These are phyloP conservation scores for Tautogolabrus adspersus DNA, from an alignment of 2,113 vertebrate genomes.

Conservation along the genomic window DNA sequence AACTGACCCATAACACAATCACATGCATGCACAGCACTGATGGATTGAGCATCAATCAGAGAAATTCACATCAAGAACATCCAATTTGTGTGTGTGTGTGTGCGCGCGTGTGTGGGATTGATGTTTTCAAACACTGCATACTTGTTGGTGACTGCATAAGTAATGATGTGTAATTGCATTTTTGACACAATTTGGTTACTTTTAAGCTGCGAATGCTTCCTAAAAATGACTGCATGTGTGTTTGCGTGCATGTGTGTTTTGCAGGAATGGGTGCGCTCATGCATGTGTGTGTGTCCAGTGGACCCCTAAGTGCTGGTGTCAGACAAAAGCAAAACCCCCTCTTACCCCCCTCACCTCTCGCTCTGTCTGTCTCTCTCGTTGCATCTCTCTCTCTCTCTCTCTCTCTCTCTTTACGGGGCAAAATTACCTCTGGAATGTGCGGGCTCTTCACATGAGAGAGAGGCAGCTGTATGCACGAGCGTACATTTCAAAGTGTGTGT, in stretches of 20 bases:
- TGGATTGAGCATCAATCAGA: constrained; percentile 74
- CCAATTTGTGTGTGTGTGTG: constrained; percentile 1
- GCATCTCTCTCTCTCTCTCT: constrained; percentile 51
- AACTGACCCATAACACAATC: constrained; percentile 64
- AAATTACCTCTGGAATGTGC: constrained; percentile 92
- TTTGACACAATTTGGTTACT: constrained; percentile 39
- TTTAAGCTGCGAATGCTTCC: constrained; percentile 26
- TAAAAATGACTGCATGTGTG: constrained; percentile 12
- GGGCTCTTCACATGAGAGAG: constrained; percentile 88
- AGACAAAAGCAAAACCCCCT: constrained; percentile 83
- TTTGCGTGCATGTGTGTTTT: constrained; percentile 11
- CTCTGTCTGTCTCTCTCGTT: constrained; percentile 55
- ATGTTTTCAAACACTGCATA: not conserved
- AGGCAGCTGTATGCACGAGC: constrained; percentile 72
- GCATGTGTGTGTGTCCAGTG: constrained; percentile 69
- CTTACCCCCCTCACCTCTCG: constrained; percentile 42
- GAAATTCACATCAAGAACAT: constrained; percentile 62
- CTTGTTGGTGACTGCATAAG: too few relatives aligned
- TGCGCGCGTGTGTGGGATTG: not conserved
- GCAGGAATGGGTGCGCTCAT: constrained; percentile 53
- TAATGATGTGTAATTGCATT: constrained; percentile 6
- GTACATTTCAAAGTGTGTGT: constrained; percentile 8
- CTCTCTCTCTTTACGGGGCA: constrained; percentile 85
- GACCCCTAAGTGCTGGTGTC: constrained; percentile 80
- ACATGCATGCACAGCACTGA: constrained; percentile 43